These are phyloP conservation scores for Chiloscyllium punctatum DNA, from an alignment of 2,797 vertebrate genomes.

Conservation along the genomic window DNA sequence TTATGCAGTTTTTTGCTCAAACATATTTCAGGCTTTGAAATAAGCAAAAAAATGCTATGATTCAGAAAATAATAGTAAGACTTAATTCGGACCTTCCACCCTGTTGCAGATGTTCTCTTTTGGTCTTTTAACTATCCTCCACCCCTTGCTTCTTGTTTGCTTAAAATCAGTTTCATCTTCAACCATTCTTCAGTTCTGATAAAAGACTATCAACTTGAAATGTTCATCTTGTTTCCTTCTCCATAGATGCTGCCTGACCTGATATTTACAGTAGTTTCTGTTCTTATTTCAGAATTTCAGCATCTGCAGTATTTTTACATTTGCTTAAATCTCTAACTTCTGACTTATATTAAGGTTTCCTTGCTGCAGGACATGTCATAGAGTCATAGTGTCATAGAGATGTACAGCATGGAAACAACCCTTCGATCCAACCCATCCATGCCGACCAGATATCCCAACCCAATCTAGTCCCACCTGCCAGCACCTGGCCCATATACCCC, in stretches of 20 bases:
- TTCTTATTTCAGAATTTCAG: not conserved
- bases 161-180: not conserved
- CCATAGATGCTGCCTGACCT: not conserved
- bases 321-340: not conserved
- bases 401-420: too few relatives aligned
- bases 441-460: too few relatives aligned
- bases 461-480: too few relatives aligned
- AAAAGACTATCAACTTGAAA: not conserved
- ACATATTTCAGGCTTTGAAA: not conserved
- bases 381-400: too few relatives aligned
- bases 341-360: not conserved
- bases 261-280: not conserved
- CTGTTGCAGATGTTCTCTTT: not conserved
- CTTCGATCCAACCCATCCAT: too few relatives aligned
- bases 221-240: not conserved
- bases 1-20: not conserved
- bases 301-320: not conserved
- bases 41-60: not conserved
- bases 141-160: not conserved
- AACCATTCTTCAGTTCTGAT: not conserved
- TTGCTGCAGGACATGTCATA: not conserved
- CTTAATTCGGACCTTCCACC: not conserved
- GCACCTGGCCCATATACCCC: too few relatives aligned
- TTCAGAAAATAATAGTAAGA: not conserved
- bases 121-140: not conserved